phyloP scores from a whole-genome alignment of 2,888 invertebrate species.

The Tolmerus cingulatus region DNA sequence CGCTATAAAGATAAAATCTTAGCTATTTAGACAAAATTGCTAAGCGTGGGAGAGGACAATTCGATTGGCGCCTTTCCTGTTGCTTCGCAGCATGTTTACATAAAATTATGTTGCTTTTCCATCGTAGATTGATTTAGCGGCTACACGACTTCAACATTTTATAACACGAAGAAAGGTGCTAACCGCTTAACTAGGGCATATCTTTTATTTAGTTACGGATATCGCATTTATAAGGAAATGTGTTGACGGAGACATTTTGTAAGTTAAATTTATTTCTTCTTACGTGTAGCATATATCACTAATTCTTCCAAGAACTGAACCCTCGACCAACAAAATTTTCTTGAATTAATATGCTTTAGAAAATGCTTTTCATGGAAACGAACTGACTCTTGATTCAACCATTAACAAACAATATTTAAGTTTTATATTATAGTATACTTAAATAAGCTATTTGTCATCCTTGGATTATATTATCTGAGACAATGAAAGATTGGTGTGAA shows the following conservation, averaged over 20 bases:
- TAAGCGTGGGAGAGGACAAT: background rate
- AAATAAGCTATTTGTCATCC: background rate
- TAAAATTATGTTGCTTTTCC: background rate
- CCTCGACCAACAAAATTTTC: too few relatives aligned
- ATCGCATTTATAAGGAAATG: too few relatives aligned
- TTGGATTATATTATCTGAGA: background rate
- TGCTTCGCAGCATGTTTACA: background rate
- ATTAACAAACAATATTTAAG: too few relatives aligned
- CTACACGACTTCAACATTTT: background rate
- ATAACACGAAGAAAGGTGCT: background rate
- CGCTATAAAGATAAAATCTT: background rate
- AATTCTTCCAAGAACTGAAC: too few relatives aligned
- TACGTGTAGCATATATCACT: too few relatives aligned
- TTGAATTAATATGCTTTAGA: background rate
- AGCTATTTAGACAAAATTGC: background rate
- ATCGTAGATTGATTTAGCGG: background rate
- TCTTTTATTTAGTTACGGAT: background rate
- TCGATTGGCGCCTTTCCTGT: background rate
- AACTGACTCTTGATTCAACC: background rate
- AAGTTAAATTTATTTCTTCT: too few relatives aligned
- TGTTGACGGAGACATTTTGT: too few relatives aligned
- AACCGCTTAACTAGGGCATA: background rate
- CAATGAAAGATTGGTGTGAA: background rate
- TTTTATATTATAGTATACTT: background rate
- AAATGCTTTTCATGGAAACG: background rate